Evolutionary conservation across 2,888 invertebrate genomes (phyloP).

Genomic region (Hypsopygia costalis): DNA sequence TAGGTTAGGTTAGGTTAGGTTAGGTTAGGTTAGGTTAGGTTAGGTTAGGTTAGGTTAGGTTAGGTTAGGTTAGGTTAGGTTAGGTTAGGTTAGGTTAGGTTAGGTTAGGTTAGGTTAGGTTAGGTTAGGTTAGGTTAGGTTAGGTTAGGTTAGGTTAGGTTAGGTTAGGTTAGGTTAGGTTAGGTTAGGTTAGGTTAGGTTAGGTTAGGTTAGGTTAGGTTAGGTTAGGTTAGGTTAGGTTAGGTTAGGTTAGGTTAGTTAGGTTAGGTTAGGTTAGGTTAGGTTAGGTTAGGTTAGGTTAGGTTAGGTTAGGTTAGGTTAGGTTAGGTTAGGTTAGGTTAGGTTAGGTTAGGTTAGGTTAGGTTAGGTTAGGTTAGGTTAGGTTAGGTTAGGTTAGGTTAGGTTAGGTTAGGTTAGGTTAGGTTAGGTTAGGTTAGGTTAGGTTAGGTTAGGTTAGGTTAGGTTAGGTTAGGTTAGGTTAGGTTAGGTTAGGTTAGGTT

Average conservation of each 20-base stretch:
- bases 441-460: slow-evolving; percentile 11
- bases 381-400: slow-evolving; percentile 12
- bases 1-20: slow-evolving; percentile 19
- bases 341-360: slow-evolving; percentile 17
- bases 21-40: slow-evolving; percentile 16
- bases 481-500: slow-evolving; percentile 17
- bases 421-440: slow-evolving; percentile 10
- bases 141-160: slow-evolving; percentile 20
- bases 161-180: slow-evolving; percentile 14
- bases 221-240: slow-evolving; percentile 10
- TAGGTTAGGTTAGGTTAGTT: slow-evolving; percentile 14
- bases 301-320: slow-evolving; percentile 16
- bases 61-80: slow-evolving; percentile 12
- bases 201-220: slow-evolving; percentile 13
- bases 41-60: slow-evolving; percentile 17
- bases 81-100: slow-evolving; percentile 11
- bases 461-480: slow-evolving; percentile 1
- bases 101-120: slow-evolving; percentile 9
- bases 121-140: slow-evolving; percentile 18
- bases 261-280: slow-evolving; percentile 12
- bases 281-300: slow-evolving; percentile 14
- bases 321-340: slow-evolving; percentile 12
- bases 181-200: slow-evolving; percentile 11
- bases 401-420: slow-evolving; percentile 11
- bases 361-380: slow-evolving; percentile 14